Evolutionary conservation across 2,888 invertebrate genomes (phyloP), one percentile per base, ranked within the genome.

Genomic region (Barypeithes pellucidus): DNA sequence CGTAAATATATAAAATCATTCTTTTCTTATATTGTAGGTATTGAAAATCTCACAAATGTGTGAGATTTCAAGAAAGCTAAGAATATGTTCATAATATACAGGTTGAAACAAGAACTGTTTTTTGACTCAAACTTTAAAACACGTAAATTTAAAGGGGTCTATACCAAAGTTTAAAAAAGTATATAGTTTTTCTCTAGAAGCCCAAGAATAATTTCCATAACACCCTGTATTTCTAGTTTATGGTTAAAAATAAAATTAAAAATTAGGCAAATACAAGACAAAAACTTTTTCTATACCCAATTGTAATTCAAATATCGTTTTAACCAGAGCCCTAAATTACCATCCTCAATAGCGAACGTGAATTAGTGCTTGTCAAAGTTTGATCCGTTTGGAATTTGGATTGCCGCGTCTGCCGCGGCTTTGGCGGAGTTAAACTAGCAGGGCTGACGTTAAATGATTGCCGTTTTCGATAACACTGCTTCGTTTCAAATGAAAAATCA

Each of bases 401-500:
- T 68, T 67, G 52, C 52, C 52, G 24, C 24, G 22, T 22, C 29
- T 61, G 60, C 66, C 66, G 54, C 66, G 39, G 47, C 57, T 57
- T 67, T 24, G 41, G 68, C 68, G 59, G 33, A 36, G 61, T 61
- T 68, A 52, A 68, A 68, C 68, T 68, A 60, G 68, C 68, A 43
- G 18, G 36, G 41, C 52, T 72, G 72, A 72, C 72, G 61, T 61
- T 72, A 72, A 72, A 66, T 66, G 67, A 72, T 72, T 61, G 67
- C 66, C 59, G 52, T 61, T 65, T 67, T 59, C 72, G 66, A 67
- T 72, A 66, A 63, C 70, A 50, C 57, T 54, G 57, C 61, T 63
- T 66, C 72, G 66, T 67, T 66, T 66, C 43, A 67, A 67, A 60
- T 72, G 72, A 72, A 72, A 72, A 72, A 72, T 72, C 72, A 72